These are phyloP conservation scores for Alviniconcha strummeri DNA, from an alignment of 2,888 invertebrate genomes.

Conservation along the genomic window DNA sequence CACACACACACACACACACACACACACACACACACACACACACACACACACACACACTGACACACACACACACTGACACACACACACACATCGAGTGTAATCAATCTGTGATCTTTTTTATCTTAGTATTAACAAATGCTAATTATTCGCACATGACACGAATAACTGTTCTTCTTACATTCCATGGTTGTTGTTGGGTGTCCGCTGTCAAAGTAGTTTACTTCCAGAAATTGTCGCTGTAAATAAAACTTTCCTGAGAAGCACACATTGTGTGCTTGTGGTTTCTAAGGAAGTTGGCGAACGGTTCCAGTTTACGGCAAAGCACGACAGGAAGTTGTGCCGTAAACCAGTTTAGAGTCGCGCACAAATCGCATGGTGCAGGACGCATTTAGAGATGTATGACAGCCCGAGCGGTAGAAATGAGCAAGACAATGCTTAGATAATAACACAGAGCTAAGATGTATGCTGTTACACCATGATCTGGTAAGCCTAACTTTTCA, in stretches of 20 bases:
- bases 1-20: neutral
- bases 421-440: neutral
- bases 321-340: constrained; percentile 26
- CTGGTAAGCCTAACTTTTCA: neutral
- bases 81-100: neutral
- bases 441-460: neutral
- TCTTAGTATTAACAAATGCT: too few relatives aligned
- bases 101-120: too few relatives aligned
- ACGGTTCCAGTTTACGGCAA: constrained; percentile 4
- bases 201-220: neutral
- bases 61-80: neutral
- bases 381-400: neutral
- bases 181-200: neutral
- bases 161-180: neutral
- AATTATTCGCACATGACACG: too few relatives aligned
- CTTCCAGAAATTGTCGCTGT: neutral
- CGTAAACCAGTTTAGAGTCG: neutral
- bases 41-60: neutral
- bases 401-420: neutral
- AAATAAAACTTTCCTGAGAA: neutral
- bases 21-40: neutral
- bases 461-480: neutral
- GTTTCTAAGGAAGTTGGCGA: constrained; percentile 9
- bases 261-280: neutral
- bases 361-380: constrained; percentile 5